Base-by-base conservation (phyloP, 1,140 invertebrate species). In the Pogonus chalceus region DNA sequence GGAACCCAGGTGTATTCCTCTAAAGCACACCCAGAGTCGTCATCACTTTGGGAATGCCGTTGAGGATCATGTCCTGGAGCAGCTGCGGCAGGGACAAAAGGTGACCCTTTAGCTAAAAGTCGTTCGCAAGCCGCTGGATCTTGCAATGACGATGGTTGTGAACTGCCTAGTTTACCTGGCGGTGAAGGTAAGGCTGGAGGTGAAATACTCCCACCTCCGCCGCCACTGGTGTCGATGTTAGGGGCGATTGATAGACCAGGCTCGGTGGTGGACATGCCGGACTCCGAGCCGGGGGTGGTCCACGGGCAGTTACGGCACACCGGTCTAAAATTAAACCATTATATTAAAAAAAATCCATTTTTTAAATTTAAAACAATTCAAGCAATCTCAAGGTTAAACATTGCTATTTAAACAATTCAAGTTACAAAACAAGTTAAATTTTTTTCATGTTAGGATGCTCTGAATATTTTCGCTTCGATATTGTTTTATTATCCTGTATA, bases 1-100 rank as follows among this genome's bases (percentile, higher is more conserved):
- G 96, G 96, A 46, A 97, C 91, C 95, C 95, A 98, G 0, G 92
- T 94, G 72, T 98, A 98, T 69, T 98, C 96, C 67, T 98, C 94
- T 46, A 98, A 76, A 2, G 93, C 92, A 68, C 94, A 98, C 7
- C 95, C 94, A 46, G 90, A 94, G 74, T 98, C 95, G 67, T 97
- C 93, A 71, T 97, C 94, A 46, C 89, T 93, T 63, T 95, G 92
- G 2, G 90, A 93, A 65, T 95, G 90, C 35, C 91, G 73, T 64
- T 92, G 88, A 57, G 86, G 86, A 66, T 90, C 80, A 37, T 74
- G 55, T 2, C 53, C 60, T n/a, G n/a, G n/a, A n/a, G n/a, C n/a
- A n/a, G n/a, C n/a, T 2, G 60, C 54, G 4, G 63, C 61, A 10
- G 60, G 64, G 1, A 62, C 59, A 43, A 69, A 68, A 1, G 68